Evolutionary conservation across 2,797 vertebrate species (phyloP), one percentile per base, ranked within the genome.

Genomic region (Carcharodon carcharias): DNA sequence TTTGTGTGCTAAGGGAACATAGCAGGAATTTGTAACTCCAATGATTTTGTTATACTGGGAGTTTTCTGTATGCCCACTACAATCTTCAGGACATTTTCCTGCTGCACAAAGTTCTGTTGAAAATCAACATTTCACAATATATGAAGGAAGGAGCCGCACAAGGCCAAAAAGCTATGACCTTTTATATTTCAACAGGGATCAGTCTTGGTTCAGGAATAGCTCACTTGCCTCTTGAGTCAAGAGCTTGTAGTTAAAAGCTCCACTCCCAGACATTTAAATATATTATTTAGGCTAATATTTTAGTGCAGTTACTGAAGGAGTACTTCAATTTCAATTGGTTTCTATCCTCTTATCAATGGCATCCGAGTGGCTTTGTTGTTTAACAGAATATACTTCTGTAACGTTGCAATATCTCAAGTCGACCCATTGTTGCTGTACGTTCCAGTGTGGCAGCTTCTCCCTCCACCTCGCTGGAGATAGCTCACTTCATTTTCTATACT

Each of bases 401-500:
- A 31, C 56, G 61, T 5, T 61, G 88, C 12, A 61, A 35, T 61
- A 35, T 31, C 2, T 54, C 50, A 14, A 56, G 28, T 35, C 88
- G 14, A 0, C 54, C 88, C 12, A 61, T 12, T 91, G 23, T 56
- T 56, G 28, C 50, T 28, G 6, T 28, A 54, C 45, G 54, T 8
- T 88, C 23, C 26, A 58, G 50, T 89, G 26, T 56, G 56, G 14
- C 1, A 61, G 58, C 56, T 56, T 54, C 54, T 31, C 11, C 54
- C 23, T 56, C 87, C 28, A 14, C 28, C 54, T 82, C 80, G 1
- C 40, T 18, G 23, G 7, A 35, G 73, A 7, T 7, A 50, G 80
- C 80, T 50, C 5, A 97, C 97, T 98, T 97, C 2, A 45, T 40
- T 85, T 85, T 50, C 16, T 50, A 4, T 23, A 50, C 18, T 73